Evolutionary conservation across 2,113 vertebrate species (phyloP).

Genomic region (Melierax canorus): DNA sequence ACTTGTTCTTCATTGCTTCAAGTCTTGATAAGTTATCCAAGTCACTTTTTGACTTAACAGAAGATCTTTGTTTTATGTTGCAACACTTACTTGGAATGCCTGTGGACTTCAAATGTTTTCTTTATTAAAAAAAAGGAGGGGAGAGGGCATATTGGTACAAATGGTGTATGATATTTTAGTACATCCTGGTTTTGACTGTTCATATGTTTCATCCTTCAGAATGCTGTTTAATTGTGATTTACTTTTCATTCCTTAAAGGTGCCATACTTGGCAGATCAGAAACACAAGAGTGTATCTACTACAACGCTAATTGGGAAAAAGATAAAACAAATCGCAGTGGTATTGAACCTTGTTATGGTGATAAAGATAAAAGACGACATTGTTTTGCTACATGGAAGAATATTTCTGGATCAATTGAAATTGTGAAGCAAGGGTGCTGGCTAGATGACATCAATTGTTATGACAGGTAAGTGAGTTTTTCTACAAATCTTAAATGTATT

Average conservation of each 20-base stretch:
- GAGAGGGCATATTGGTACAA: not conserved
- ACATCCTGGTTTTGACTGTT: not conserved
- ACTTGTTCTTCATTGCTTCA: not conserved
- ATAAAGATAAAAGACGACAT: conserved; percentile 93
- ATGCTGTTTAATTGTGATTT: not conserved
- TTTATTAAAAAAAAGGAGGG: not conserved
- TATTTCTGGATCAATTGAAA: conserved; percentile 88
- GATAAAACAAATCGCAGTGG: conserved; percentile 95
- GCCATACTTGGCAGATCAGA: conserved; percentile 97
- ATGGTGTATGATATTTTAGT: not conserved
- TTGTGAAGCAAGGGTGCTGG: conserved; percentile 98
- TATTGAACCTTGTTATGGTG: conserved; percentile 88
- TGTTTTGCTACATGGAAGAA: conserved; percentile 99
- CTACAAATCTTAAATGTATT: not conserved
- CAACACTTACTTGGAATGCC: not conserved
- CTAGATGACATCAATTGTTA: conserved; percentile 98
- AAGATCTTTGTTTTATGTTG: not conserved
- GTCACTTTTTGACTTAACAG: not conserved
- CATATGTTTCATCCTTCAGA: not conserved
- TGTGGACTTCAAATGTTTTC: not conserved
- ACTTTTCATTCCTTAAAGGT: conserved; percentile 71
- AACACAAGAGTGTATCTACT: conserved; percentile 92
- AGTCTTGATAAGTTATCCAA: not conserved
- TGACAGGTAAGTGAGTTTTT: conserved; percentile 81
- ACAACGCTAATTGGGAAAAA: conserved; percentile 96